Conservation (phyloP, 2,113 vertebrate species). For the Microtus oregoni region DNA sequence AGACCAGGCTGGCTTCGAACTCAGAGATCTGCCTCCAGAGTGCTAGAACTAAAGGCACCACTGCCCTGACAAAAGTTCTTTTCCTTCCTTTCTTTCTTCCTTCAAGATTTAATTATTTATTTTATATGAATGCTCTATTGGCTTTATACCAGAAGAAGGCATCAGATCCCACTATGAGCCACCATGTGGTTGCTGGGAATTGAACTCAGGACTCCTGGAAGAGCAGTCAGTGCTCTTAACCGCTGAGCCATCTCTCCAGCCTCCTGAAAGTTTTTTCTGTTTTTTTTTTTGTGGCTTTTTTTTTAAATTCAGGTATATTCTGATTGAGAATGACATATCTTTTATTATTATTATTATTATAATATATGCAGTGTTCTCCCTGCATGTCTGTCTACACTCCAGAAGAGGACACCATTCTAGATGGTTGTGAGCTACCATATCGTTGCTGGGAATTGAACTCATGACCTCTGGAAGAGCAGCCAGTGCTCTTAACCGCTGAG, state of each 20-base stretch:
- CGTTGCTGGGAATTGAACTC: neutral
- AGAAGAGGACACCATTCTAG: too few relatives aligned
- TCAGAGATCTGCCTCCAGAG: neutral
- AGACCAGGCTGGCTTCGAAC: neutral
- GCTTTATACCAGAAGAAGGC: neutral
- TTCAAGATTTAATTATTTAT: neutral
- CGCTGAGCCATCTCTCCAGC: neutral
- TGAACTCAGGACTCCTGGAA: neutral
- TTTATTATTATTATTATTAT: too few relatives aligned
- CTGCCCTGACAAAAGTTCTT: neutral
- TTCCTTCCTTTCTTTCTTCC: neutral
- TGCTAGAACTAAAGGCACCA: neutral
- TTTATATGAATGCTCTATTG: neutral
- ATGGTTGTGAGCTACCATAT: neutral
- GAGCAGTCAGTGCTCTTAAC: neutral
- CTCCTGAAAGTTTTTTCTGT: neutral
- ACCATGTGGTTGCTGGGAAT: neutral
- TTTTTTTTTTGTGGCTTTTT: too few relatives aligned
- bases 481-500: neutral
- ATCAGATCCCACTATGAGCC: neutral
- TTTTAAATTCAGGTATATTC: too few relatives aligned
- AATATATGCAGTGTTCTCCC: too few relatives aligned
- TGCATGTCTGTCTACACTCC: too few relatives aligned
- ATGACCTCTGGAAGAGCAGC: neutral
- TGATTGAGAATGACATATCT: too few relatives aligned